These are phyloP conservation scores for Zaprionus obscuricornis DNA, from an alignment of 2,888 invertebrate genomes.

Conservation along the genomic window DNA sequence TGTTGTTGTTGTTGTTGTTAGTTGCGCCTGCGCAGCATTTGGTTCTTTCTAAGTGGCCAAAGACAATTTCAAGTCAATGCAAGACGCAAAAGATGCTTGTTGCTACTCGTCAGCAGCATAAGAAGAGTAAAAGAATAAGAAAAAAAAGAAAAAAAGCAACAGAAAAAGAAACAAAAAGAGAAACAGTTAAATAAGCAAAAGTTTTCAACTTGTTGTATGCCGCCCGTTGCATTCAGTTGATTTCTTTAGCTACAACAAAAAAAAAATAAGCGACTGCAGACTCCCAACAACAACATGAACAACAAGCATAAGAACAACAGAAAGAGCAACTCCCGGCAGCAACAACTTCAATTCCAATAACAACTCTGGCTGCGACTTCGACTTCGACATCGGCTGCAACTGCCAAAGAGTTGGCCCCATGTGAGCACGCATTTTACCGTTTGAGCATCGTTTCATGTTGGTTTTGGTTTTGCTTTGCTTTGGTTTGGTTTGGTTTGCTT, in stretches of 20 bases:
- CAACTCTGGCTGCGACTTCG: background rate
- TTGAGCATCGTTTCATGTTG: constrained; percentile 38
- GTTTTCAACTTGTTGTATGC: constrained; percentile 45
- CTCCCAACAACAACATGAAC: too few relatives aligned
- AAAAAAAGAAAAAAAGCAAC: constrained; percentile 67
- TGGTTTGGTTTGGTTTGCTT: too few relatives aligned
- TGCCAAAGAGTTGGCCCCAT: constrained; percentile 29
- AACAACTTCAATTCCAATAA: constrained; percentile 1
- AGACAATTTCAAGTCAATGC: background rate
- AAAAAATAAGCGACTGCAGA: constrained; percentile 3
- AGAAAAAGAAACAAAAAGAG: constrained; percentile 67
- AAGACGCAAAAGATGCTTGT: constrained; percentile 4
- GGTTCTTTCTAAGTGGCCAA: constrained; percentile 48
- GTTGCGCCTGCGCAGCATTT: constrained; percentile 42
- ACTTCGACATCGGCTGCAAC: constrained; percentile 1
- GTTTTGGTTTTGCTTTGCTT: too few relatives aligned
- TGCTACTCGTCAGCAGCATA: constrained; percentile 30
- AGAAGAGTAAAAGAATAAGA: constrained; percentile 63
- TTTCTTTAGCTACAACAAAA: constrained; percentile 42
- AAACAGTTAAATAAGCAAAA: constrained; percentile 74
- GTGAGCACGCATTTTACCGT: constrained; percentile 72
- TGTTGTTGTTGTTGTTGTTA: constrained; percentile 1
- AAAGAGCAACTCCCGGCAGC: background rate
- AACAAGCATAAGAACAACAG: too few relatives aligned
- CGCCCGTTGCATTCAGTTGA: constrained; percentile 34